These are phyloP conservation scores for Hyalella azteca DNA, from an alignment of 2,888 invertebrate genomes.

Conservation along the genomic window DNA sequence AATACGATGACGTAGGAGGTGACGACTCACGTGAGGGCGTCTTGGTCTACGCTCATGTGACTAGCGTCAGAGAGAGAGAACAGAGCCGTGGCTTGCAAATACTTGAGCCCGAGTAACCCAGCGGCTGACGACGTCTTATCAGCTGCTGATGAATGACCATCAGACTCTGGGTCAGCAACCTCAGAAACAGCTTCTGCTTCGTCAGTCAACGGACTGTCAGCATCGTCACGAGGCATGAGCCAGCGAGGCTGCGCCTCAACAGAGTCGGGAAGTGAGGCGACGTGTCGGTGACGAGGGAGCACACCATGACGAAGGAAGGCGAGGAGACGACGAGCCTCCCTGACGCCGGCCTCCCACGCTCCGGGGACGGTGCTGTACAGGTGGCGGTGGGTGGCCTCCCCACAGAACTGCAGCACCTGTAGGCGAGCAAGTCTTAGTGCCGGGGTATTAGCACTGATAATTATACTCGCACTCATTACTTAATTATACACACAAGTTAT, in stretches of 20 bases:
- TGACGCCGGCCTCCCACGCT: constrained; percentile 75
- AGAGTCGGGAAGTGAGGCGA: neutral
- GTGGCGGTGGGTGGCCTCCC: constrained; percentile 63
- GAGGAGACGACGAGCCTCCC: constrained; percentile 71
- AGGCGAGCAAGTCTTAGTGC: no score
- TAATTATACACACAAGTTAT: no score
- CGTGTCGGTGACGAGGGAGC: neutral
- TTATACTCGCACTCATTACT: no score
- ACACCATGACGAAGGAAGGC: neutral
- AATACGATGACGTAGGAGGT: no score
- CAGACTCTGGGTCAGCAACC: no score
- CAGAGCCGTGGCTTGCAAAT: neutral
- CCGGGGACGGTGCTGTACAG: constrained; percentile 75
- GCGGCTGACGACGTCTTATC: no score
- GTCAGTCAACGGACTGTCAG: neutral
- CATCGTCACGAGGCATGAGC: neutral
- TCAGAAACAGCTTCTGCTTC: no score
- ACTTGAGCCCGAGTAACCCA: neutral
- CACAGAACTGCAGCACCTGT: constrained; percentile 62
- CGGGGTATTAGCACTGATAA: no score
- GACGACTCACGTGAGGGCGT: no score
- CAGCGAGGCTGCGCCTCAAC: neutral
- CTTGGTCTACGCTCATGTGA: no score
- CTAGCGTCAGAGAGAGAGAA: neutral
- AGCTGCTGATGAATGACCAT: neutral